Evolutionary conservation across 2,113 vertebrate species (phyloP).

Genomic region (Lucifuga dentata): DNA sequence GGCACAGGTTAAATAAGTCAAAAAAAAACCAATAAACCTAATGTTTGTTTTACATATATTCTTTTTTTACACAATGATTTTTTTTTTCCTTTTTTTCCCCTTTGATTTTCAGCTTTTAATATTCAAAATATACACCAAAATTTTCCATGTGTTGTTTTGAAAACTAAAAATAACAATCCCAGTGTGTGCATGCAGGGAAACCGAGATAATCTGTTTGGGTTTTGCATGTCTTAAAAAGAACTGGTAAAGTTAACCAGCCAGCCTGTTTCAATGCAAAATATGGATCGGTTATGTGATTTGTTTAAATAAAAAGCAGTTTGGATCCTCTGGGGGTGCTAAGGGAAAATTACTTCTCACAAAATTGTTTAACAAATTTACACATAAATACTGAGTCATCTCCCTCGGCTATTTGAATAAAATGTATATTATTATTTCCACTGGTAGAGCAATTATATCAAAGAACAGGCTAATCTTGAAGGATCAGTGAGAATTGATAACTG

Average conservation of each 20-base stretch:
- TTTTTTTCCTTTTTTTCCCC: no score
- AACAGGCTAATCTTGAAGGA: background rate
- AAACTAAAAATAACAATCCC: no score
- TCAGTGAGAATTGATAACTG: slow-evolving; percentile 4
- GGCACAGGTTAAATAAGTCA: no score
- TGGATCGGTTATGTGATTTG: background rate
- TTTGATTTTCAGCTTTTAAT: no score
- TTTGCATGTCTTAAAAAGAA: slow-evolving; percentile 14
- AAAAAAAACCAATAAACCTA: no score
- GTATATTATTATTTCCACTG: background rate
- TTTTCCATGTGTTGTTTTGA: no score
- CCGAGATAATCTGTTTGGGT: slow-evolving; percentile 35
- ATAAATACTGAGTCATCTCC: no score
- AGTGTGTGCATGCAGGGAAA: no score
- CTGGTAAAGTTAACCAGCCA: slow-evolving; percentile 1
- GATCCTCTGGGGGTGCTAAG: background rate
- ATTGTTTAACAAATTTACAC: background rate
- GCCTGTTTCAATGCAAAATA: slow-evolving; percentile 4
- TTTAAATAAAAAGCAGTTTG: background rate
- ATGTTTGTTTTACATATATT: no score
- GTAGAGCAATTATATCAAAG: background rate
- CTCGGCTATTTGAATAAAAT: background rate
- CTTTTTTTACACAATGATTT: no score
- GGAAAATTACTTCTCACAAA: background rate
- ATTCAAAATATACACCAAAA: no score